These are phyloP conservation scores for Chelonia mydas DNA, from an alignment of 2,797 vertebrate genomes.

Conservation along the genomic window DNA sequence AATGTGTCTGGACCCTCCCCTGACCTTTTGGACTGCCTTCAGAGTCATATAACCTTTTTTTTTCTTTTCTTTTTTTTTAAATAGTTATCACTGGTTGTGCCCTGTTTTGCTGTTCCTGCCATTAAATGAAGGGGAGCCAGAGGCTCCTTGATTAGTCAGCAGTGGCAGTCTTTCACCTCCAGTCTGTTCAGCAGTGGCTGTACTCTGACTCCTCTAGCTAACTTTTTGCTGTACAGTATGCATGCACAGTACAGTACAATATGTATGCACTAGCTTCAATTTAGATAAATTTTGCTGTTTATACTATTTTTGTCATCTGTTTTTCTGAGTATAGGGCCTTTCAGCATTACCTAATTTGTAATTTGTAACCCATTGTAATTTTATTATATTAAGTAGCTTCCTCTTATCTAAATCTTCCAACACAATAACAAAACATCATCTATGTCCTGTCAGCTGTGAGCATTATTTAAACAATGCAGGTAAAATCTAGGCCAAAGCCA, in stretches of 20 bases:
- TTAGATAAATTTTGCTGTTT: neutral
- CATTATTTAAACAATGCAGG: neutral
- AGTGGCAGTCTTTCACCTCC: neutral
- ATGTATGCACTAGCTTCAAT: too few relatives aligned
- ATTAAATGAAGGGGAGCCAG: neutral
- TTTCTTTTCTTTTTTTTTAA: too few relatives aligned
- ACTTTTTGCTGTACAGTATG: too few relatives aligned
- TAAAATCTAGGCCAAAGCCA: neutral
- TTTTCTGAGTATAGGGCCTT: neutral
- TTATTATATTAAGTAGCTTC: neutral
- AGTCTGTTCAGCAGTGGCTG: too few relatives aligned
- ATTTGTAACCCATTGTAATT: too few relatives aligned
- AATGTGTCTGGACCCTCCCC: neutral
- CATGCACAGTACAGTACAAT: too few relatives aligned
- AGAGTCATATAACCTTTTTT: too few relatives aligned
- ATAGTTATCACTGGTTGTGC: neutral
- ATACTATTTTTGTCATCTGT: neutral
- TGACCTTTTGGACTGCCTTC: neutral
- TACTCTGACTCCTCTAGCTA: too few relatives aligned
- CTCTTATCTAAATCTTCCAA: neutral
- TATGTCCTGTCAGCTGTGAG: too few relatives aligned
- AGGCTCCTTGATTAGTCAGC: neutral
- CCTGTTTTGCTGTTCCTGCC: neutral
- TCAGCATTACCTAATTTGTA: neutral
- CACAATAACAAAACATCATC: neutral